Evolutionary conservation across 2,113 vertebrate species (phyloP).

Genomic region (Toxostoma redivivum): DNA sequence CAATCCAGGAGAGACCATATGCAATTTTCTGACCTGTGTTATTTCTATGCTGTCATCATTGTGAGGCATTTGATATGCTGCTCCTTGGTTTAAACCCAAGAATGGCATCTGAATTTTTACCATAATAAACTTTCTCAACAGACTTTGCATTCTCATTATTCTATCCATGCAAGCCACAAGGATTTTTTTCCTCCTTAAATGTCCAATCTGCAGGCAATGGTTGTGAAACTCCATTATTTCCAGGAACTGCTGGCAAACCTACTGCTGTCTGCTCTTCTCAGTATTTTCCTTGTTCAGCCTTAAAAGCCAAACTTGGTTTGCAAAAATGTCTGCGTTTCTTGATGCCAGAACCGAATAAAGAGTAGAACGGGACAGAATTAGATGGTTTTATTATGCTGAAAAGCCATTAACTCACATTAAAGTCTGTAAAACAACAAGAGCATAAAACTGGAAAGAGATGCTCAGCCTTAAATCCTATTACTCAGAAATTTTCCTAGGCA

Average conservation of each 20-base stretch:
- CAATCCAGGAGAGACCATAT: background rate
- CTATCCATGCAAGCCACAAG: background rate
- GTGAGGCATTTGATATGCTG: constrained; percentile 8
- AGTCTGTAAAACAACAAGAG: constrained; percentile 24
- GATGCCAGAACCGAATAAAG: constrained; percentile 35
- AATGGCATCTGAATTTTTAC: constrained; percentile 17
- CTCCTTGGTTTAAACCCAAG: constrained; percentile 6
- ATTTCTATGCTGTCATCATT: constrained; percentile 7
- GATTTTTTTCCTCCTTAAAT: constrained; percentile 35
- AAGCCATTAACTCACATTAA: constrained; percentile 6
- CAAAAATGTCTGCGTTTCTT: constrained; percentile 34
- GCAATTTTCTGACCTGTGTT: constrained; percentile 18
- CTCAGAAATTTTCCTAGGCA: constrained; percentile 1
- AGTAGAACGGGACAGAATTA: constrained; percentile 12
- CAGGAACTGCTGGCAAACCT: constrained; percentile 68
- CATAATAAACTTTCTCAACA: constrained; percentile 27
- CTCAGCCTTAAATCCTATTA: constrained; percentile 26
- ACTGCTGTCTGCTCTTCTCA: constrained; percentile 21
- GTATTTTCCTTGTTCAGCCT: constrained; percentile 59
- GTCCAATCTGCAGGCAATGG: constrained; percentile 24
- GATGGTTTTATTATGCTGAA: constrained; percentile 19
- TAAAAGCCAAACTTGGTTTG: constrained; percentile 59
- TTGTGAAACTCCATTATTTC: constrained; percentile 69
- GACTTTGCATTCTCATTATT: constrained; percentile 14
- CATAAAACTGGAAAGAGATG: constrained; percentile 19